phyloP scores from a whole-genome alignment of 1,140 invertebrate genomes.

The Papilio polytes region DNA sequence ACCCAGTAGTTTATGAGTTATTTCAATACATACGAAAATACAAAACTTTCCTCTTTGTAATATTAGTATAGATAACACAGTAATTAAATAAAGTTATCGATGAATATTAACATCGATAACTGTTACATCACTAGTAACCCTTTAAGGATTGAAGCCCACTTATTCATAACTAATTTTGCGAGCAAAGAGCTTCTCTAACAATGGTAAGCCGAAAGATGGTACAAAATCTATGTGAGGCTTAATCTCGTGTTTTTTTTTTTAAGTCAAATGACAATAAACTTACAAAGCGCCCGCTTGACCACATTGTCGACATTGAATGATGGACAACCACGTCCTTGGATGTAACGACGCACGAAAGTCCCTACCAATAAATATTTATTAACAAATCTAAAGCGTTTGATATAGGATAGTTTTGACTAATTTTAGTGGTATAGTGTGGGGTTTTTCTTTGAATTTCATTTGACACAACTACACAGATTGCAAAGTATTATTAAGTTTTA shows the following conservation, averaged over 20 bases:
- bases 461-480: no score
- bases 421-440: no score
- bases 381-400: background rate
- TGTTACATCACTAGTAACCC: conserved; percentile 30
- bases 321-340: conserved; percentile 45
- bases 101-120: background rate
- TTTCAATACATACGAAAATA: no score
- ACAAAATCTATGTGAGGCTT: conserved; percentile 62
- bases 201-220: conserved; percentile 55
- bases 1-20: no score
- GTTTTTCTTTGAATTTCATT: no score
- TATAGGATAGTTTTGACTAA: no score
- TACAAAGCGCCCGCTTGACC: conserved; percentile 59
- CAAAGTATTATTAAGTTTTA: no score
- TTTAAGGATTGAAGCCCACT: conserved; percentile 54
- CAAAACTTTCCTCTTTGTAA: no score
- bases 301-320: conserved; percentile 61
- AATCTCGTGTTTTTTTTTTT: conserved; percentile 63
- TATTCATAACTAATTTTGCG: conserved; percentile 72
- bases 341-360: conserved; percentile 44
- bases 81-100: background rate
- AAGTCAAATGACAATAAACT: conserved; percentile 20
- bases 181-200: conserved; percentile 50
- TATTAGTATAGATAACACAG: no score
- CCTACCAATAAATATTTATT: background rate